These are phyloP conservation scores for Drosophila robusta DNA, from an alignment of 2,888 invertebrate species.

Conservation along the genomic window DNA sequence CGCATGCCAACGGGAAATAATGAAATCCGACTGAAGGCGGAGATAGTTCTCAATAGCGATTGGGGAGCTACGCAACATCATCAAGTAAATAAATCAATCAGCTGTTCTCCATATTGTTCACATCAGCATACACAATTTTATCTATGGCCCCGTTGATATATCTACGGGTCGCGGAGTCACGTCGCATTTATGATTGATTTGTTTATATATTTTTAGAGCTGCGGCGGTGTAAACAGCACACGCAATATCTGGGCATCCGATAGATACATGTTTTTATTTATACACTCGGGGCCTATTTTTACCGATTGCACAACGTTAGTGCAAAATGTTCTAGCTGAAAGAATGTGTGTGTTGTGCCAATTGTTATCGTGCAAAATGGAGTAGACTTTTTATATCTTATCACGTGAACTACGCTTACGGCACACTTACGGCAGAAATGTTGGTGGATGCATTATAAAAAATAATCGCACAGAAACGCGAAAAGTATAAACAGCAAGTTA, in stretches of 20 bases:
- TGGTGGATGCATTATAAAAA: slow-evolving; percentile 1
- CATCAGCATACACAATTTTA: slow-evolving; percentile 19
- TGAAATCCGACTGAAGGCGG: slow-evolving; percentile 21
- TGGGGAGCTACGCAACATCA: slow-evolving; percentile 9
- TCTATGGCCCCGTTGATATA: slow-evolving; percentile 16
- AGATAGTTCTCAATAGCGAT: background rate
- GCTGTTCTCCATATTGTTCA: slow-evolving; percentile 9
- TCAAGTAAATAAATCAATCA: slow-evolving; percentile 72
- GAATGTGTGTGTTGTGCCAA: background rate
- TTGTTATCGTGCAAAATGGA: background rate
- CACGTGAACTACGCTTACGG: slow-evolving; percentile 29
- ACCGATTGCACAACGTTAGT: slow-evolving; percentile 32
- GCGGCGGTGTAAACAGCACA: slow-evolving; percentile 29
- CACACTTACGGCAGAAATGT: no score
- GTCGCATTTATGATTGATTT: slow-evolving; percentile 63
- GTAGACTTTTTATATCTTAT: slow-evolving; percentile 47
- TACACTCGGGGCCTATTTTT: slow-evolving; percentile 37
- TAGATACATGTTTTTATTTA: slow-evolving; percentile 43
- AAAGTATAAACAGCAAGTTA: slow-evolving; percentile 37
- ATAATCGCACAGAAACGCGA: slow-evolving; percentile 26
- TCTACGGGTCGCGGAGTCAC: slow-evolving; percentile 3
- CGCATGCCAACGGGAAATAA: background rate
- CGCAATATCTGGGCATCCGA: slow-evolving; percentile 20
- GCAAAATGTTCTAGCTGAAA: slow-evolving; percentile 39
- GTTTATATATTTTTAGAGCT: slow-evolving; percentile 44